Percentiles rank a stretch among this genome's conserved stretches.
Conservation (phyloP, 2,113 vertebrate species). For the Nesogale talazaci region DNA sequence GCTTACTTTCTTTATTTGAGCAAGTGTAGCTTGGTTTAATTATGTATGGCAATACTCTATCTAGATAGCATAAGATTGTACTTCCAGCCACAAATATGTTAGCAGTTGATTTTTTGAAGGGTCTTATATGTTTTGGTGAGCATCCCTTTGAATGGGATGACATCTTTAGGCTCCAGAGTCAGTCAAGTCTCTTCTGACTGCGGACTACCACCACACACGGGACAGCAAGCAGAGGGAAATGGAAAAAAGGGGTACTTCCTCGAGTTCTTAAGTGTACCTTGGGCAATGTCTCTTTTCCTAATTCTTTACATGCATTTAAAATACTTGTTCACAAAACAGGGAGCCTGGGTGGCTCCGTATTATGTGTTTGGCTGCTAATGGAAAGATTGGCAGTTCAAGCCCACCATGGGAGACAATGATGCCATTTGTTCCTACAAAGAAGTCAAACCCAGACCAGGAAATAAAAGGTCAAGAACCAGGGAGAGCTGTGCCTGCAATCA, state of each 20-base stretch:
- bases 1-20: neutral
- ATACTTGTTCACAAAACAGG: neutral
- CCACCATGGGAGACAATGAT: neutral
- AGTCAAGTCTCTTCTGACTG: neutral
- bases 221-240: neutral
- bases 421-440: too few relatives aligned
- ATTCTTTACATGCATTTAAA: neutral
- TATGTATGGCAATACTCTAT: neutral
- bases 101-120: neutral
- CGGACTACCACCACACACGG: too few relatives aligned
- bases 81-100: neutral
- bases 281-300: neutral
- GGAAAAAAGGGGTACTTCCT: neutral
- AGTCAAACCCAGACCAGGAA: too few relatives aligned
- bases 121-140: neutral
- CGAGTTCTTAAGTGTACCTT: neutral
- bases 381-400: neutral
- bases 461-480: too few relatives aligned
- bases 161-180: neutral
- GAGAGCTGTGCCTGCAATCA: too few relatives aligned
- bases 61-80: neutral
- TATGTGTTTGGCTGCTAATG: neutral
- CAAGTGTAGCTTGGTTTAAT: neutral
- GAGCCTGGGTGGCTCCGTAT: neutral
- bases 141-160: neutral